These are phyloP conservation scores for Hemicrepidius hirtus DNA, from an alignment of 2,888 invertebrate species.

Conservation along the genomic window DNA sequence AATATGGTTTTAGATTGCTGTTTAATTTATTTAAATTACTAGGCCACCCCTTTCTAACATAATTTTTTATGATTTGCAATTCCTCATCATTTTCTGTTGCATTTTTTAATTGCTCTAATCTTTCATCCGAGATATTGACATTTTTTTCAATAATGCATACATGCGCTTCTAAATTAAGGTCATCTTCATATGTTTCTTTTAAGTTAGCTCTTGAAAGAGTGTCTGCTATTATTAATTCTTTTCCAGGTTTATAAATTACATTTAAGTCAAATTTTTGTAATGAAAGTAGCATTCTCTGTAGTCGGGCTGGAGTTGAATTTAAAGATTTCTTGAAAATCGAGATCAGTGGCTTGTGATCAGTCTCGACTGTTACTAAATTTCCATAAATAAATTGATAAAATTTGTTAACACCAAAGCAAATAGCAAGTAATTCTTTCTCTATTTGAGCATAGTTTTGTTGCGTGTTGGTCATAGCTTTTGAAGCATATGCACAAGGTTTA, in stretches of 20 bases:
- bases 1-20: neutral
- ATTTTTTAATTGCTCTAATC: neutral
- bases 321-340: constrained; percentile 17
- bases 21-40: neutral
- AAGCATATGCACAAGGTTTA: constrained; percentile 63
- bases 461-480: constrained; percentile 54
- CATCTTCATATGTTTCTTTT: neutral
- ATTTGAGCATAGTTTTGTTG: constrained; percentile 45
- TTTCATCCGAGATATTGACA: neutral
- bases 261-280: too few species aligned
- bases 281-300: too few species aligned
- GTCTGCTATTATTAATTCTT: too few species aligned
- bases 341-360: constrained; percentile 53
- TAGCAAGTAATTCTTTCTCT: constrained; percentile 64
- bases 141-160: neutral
- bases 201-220: too few species aligned
- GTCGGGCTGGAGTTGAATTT: constrained; percentile 16
- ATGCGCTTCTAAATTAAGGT: neutral
- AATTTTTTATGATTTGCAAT: constrained; percentile 19
- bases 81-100: neutral
- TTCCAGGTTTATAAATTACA: too few species aligned
- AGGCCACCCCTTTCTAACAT: constrained; percentile 41
- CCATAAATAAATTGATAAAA: constrained; percentile 64
- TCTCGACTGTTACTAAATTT: constrained; percentile 44
- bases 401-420: constrained; percentile 61